phyloP scores from a whole-genome alignment of 2,888 invertebrate genomes.

The Sceliomorpha sp. region DNA sequence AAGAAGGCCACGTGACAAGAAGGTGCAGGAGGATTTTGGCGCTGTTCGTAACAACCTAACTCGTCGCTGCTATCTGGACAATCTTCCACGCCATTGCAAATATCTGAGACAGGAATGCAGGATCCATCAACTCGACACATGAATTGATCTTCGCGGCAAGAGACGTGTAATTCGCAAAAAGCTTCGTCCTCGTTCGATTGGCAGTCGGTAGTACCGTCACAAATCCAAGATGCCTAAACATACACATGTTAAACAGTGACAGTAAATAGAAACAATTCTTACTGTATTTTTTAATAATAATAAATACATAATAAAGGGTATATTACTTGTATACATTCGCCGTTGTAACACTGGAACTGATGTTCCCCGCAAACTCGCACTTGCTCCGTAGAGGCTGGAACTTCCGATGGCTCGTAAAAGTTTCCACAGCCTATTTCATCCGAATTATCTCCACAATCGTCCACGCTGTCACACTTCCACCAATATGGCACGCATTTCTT shows the following conservation, averaged over 20 bases:
- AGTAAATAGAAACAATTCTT: too few species aligned
- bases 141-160: conserved; percentile 81
- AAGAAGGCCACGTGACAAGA: conserved; percentile 83
- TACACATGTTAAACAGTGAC: too few species aligned
- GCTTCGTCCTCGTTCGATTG: conserved; percentile 84
- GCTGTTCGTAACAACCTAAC: conserved; percentile 74
- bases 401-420: conserved; percentile 51
- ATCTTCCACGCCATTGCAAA: conserved; percentile 82
- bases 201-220: conserved; percentile 84
- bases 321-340: conserved; percentile 82
- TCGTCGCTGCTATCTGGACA: conserved; percentile 83
- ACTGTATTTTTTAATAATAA: too few species aligned
- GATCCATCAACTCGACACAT: conserved; percentile 83
- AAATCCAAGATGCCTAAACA: conserved; percentile 73
- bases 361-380: conserved; percentile 81
- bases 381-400: conserved; percentile 55
- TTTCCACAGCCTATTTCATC: conserved; percentile 86
- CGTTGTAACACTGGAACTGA: conserved; percentile 83
- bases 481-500: conserved; percentile 87
- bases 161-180: conserved; percentile 76
- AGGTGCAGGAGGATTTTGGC: conserved; percentile 75
- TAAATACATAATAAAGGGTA: too few species aligned
- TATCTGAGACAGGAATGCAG: conserved; percentile 81
- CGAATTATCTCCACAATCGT: conserved; percentile 88
- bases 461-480: conserved; percentile 90